Conservation (phyloP, 1,140 invertebrate genomes). For the Holcopasites calliopsidis region DNA sequence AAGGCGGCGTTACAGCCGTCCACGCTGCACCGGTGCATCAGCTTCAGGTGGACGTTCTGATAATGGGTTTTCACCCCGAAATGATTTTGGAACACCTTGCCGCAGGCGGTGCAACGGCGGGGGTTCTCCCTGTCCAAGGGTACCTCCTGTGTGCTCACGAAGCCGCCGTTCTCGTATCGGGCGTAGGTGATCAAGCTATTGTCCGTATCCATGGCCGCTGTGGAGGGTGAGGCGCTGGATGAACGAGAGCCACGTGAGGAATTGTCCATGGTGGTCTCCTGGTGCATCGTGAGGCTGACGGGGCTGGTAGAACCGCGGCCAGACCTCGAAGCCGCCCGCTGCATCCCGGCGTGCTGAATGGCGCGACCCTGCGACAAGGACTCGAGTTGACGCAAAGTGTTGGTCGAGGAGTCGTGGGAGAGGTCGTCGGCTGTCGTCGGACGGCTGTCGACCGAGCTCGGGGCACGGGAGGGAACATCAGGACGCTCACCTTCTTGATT, state of each 20-base stretch:
- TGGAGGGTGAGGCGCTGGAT: constrained; percentile 79
- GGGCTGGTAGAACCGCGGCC: constrained; percentile 79
- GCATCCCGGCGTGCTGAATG: constrained; percentile 66
- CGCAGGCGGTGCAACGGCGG: constrained; percentile 93
- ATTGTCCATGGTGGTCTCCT: constrained; percentile 75
- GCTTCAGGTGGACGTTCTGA: constrained; percentile 96
- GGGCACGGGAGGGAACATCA: constrained; percentile 78
- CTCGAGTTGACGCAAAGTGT: constrained; percentile 89
- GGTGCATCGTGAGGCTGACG: constrained; percentile 74
- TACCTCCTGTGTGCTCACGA: constrained; percentile 87
- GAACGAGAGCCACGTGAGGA: constrained; percentile 78
- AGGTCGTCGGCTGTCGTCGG: constrained; percentile 80
- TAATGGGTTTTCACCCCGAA: constrained; percentile 98
- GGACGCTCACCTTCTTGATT: constrained; percentile 78
- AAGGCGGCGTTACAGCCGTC: constrained; percentile 98
- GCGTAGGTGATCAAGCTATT: constrained; percentile 81
- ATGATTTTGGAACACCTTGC: constrained; percentile 96
- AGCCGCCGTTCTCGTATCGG: constrained; percentile 86
- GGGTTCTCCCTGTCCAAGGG: constrained; percentile 92
- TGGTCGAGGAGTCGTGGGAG: constrained; percentile 82
- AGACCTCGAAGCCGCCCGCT: constrained; percentile 74
- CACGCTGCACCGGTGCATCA: constrained; percentile 97
- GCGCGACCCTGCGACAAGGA: constrained; percentile 87
- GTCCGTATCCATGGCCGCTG: constrained; percentile 79
- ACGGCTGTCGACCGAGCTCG: constrained; percentile 82